Conservation (phyloP, 1,140 invertebrate species). For the Coenobita brevimanus region DNA sequence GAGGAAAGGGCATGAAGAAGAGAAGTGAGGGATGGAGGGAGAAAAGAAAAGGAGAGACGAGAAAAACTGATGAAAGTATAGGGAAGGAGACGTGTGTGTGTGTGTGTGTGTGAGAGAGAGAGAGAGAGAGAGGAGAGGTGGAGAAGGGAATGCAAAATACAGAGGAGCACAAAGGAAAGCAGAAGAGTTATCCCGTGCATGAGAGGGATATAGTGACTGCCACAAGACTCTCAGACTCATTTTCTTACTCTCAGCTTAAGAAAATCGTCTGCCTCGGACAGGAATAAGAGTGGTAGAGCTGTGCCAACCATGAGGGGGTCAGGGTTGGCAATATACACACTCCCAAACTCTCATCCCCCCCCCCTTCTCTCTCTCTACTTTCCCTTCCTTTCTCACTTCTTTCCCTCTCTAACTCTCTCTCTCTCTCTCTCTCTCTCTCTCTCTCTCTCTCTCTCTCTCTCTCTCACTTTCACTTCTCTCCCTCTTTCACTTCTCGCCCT, state of each 20-base stretch:
- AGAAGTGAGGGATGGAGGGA: not conserved
- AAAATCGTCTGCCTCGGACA: not conserved
- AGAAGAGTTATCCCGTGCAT: not conserved
- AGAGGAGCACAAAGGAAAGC: not conserved
- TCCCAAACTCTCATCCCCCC: no score
- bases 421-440: no score
- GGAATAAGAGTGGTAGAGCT: not conserved
- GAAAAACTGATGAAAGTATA: no score
- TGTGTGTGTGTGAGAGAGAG: not conserved
- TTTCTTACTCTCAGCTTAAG: no score
- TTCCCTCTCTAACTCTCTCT: slow-evolving; percentile 21
- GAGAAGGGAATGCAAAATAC: not conserved
- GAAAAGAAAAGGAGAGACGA: slow-evolving; percentile 2
- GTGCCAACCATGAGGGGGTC: not conserved
- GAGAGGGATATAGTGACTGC: no score
- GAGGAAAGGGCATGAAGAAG: not conserved
- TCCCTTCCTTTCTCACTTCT: no score
- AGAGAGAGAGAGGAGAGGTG: not conserved
- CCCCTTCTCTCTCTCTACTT: not conserved
- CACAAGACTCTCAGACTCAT: no score
- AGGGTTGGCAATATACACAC: no score
- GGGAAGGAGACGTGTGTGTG: no score
- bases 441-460: no score
- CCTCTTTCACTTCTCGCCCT: no score
- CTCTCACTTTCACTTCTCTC: no score